Conservation (phyloP, 2,888 invertebrate species). For the Leistus spinibarbis region DNA sequence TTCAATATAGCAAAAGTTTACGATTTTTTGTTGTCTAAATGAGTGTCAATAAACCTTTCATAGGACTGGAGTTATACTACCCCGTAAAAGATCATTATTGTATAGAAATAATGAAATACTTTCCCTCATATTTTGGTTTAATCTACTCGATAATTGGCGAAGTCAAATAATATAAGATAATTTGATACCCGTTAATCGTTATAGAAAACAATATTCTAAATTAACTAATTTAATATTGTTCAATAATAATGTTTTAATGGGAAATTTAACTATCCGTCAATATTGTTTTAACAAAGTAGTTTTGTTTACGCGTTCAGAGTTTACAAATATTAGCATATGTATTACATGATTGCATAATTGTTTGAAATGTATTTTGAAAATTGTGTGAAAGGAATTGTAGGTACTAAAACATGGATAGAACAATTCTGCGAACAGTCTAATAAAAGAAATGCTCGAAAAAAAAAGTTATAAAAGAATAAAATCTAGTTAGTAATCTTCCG, state of each 20-base stretch:
- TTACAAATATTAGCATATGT: too few relatives aligned
- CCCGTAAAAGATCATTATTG: not conserved
- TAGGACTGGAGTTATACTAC: not conserved
- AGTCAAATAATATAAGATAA: too few relatives aligned
- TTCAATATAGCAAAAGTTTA: not conserved
- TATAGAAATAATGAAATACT: not conserved
- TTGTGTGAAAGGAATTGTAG: not conserved
- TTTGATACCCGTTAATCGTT: too few relatives aligned
- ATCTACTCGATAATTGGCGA: too few relatives aligned
- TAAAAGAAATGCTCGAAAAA: not conserved
- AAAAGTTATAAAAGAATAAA: not conserved
- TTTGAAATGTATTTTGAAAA: not conserved
- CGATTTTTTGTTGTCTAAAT: not conserved
- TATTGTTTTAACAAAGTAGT: not conserved
- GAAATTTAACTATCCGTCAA: not conserved
- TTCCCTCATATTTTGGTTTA: not conserved
- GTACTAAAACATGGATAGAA: not conserved
- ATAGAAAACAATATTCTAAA: too few relatives aligned
- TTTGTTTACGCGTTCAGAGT: not conserved
- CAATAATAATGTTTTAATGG: too few relatives aligned
- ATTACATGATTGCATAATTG: too few relatives aligned
- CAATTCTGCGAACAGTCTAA: not conserved
- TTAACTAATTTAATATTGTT: too few relatives aligned
- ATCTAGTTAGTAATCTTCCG: not conserved
- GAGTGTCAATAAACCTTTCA: not conserved